Conservation (phyloP, 2,797 vertebrate genomes). For the Pangasius macronema region DNA sequence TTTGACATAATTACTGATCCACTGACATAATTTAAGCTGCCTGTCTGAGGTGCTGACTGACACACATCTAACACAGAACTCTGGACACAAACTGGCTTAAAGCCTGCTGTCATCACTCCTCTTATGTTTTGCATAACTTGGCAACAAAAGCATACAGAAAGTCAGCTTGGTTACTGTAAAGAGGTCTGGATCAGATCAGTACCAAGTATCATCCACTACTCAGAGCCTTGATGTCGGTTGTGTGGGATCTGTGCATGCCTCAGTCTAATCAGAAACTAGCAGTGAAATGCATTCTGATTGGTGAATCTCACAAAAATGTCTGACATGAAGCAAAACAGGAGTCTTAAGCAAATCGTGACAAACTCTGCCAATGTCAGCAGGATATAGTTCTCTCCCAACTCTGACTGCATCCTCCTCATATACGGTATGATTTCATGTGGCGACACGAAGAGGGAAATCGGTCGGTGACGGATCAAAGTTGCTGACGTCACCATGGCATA, state of each 20-base stretch:
- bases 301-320: background rate
- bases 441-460: conserved; percentile 23
- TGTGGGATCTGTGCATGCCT: background rate
- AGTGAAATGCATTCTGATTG: background rate
- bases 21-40: conserved; percentile 3
- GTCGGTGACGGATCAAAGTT: conserved; percentile 34
- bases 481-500: conserved; percentile 35
- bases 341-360: conserved; percentile 1
- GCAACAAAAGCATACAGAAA: background rate
- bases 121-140: background rate
- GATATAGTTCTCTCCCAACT: background rate
- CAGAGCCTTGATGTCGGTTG: background rate
- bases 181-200: background rate
- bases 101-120: conserved; percentile 16
- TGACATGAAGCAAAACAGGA: background rate
- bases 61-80: background rate
- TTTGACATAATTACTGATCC: background rate
- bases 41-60: conserved; percentile 13
- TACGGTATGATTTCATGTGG: background rate
- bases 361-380: background rate
- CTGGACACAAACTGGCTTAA: background rate
- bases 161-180: background rate
- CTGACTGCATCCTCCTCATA: background rate
- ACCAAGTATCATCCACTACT: background rate
- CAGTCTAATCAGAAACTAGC: background rate